Base-by-base conservation (phyloP, 2,113 vertebrate genomes). In the Cinclus cinclus region DNA sequence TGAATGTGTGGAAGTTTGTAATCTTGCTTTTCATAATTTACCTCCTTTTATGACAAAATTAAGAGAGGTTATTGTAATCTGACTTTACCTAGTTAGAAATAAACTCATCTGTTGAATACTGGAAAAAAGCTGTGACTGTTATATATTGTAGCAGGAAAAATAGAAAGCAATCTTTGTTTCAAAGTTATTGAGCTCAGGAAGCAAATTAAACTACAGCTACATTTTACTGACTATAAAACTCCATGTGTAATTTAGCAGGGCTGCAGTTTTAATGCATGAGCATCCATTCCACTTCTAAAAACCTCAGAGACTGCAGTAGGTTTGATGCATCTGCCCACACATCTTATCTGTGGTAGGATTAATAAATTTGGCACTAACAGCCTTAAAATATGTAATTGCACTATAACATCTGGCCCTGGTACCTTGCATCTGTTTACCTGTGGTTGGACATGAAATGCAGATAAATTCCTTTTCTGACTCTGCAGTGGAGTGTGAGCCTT, bases 121-220 rank as follows among this genome's bases (percentile, higher is more conserved):
- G 37, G 41, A 94, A 97, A 94, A 89, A 76, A 53, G 33, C 33
- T 76, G 52, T 89, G 85, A 85, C 37, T 93, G 47, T 62, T 28
- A 83, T n/a, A 83, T 94, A 89, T 93, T 91, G 86, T 53, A 83
- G 91, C 50, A 88, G 82, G 84, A 96, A 97, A 96, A 96, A 64
- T 64, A 42, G 60, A 92, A 95, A 93, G 42, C 41, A 89, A 62
- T 84, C 65, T 96, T 83, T 91, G 39, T 58, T 95, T 92, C 76
- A 79, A 94, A 96, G 81, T 73, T 83, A 95, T 10, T 92, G 47
- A 74, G 50, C 39, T 95, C 92, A 91, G 73, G 92, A 7, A 96
- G 76, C 64, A 79, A 78, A 87, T 94, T 95, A 94, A 97, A 95
- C 87, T 62, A 69, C 27, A 90, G 35, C 91, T 92, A 60, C 39